A percentile compares a stretch with the other conserved stretches of the same genome.
These are phyloP conservation scores for Aporophyla lueneburgensis DNA, from an alignment of 2,888 invertebrate genomes.

Conservation along the genomic window DNA sequence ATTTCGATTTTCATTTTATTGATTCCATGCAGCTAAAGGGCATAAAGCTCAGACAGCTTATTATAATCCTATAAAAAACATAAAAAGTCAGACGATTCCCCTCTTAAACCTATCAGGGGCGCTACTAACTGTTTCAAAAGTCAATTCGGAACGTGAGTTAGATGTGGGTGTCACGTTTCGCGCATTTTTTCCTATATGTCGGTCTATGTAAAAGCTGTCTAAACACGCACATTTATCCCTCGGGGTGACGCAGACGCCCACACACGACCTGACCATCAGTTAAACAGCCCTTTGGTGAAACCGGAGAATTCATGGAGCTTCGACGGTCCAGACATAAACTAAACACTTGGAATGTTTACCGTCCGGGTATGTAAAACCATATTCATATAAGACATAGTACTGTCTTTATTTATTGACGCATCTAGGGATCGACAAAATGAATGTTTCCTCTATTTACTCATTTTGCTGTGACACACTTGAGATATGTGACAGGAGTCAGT, in stretches of 20 bases:
- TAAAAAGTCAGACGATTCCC: neutral
- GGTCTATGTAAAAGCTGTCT: conserved; percentile 65
- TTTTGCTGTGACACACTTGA: conserved; percentile 48
- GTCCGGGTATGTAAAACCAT: conserved; percentile 57
- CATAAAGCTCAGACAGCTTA: neutral
- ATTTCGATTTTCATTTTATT: conserved; percentile 6
- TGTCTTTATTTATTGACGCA: conserved; percentile 71
- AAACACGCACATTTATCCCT: conserved; percentile 63
- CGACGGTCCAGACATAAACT: conserved; percentile 65
- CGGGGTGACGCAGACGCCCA: conserved; percentile 67
- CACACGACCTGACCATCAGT: conserved; percentile 68
- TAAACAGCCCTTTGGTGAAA: conserved; percentile 55
- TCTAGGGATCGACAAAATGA: conserved; percentile 63
- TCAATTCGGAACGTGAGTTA: conserved; percentile 62
- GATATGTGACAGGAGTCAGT: conserved; percentile 55
- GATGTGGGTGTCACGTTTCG: conserved; percentile 61
- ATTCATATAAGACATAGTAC: conserved; percentile 57
- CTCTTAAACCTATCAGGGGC: conserved; percentile 7
- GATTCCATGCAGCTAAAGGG: conserved; percentile 7
- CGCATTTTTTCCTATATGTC: conserved; percentile 59
- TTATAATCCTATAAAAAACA: conserved; percentile 5
- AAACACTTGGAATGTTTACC: conserved; percentile 70
- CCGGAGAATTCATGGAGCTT: conserved; percentile 70
- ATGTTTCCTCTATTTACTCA: conserved; percentile 66
- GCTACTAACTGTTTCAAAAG: conserved; percentile 22